A percentile compares a stretch with the other conserved stretches of the same genome.
Evolutionary conservation across 2,113 vertebrate species (phyloP).

Genomic region (Barbus barbus): DNA sequence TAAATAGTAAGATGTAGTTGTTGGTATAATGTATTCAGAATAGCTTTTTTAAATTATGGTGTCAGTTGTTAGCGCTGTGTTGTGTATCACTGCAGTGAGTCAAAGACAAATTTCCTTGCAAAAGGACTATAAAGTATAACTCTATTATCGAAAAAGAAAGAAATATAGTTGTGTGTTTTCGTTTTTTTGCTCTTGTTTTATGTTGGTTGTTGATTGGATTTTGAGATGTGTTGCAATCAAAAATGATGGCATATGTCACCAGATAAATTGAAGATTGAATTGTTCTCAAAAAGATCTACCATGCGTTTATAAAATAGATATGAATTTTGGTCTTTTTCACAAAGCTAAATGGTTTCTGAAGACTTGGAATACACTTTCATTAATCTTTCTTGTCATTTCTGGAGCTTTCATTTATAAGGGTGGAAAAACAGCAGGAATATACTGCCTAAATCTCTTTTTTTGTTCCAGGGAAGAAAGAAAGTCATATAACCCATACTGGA

Average conservation of each 20-base stretch:
- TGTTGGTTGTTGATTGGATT: neutral
- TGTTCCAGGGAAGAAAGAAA: neutral
- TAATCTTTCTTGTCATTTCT: neutral
- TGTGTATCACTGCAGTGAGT: too few relatives aligned
- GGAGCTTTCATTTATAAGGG: constrained; percentile 4
- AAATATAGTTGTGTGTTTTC: too few relatives aligned
- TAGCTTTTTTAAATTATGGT: too few relatives aligned
- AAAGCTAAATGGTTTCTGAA: neutral
- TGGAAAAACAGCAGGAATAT: neutral
- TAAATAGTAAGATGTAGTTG: too few relatives aligned
- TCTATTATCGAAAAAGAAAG: neutral
- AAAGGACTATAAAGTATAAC: too few relatives aligned
- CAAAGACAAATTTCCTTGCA: too few relatives aligned
- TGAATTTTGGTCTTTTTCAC: neutral
- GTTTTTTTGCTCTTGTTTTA: neutral
- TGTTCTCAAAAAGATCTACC: neutral
- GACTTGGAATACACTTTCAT: neutral
- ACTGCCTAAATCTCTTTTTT: neutral
- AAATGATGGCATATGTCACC: neutral
- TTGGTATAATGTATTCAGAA: too few relatives aligned
- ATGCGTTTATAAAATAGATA: neutral
- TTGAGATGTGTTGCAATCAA: neutral
- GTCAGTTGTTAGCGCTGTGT: too few relatives aligned
- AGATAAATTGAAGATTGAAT: neutral
- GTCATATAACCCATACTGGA: neutral